Evolutionary conservation across 2,888 invertebrate genomes (phyloP), one percentile per base, ranked within the genome.

Genomic region (Chymomyza caudatula): DNA sequence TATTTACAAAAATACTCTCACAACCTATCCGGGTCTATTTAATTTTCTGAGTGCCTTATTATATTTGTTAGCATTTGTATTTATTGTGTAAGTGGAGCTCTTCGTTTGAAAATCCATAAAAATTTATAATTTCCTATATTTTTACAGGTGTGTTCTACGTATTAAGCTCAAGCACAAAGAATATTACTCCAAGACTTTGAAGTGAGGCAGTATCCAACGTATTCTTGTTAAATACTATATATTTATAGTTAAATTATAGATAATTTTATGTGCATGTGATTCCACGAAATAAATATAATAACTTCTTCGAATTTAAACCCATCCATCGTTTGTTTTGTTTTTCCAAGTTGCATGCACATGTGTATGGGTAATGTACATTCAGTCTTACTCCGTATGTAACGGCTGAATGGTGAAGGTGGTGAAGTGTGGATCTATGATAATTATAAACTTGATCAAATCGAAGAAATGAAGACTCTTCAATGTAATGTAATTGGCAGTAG

Each of bases 1-100:
- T 0, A 88, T 95, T 19, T 96, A 95, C 79, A 91, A 92, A 56
- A 79, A 84, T 4, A 94, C 94, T 0, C 87, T 94, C 25, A 76
- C 88, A 0, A 90, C 87, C 0, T 92, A 92, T 83, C 93, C 94
- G 1, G 93, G 93, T 0, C 90, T 92, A 0, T 92, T 93, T 71
- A 93, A 93, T 84, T 88, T 93, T 51, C 84, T 94, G 22, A 92
- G 92, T 60, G 91, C 92, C 15, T 89, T 81, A 4, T 77, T 94
- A 19, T 91, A 90, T 70, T 63, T 79, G 0, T 65, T 89, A 22
- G 81, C 88, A 6, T 88, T 86, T 43, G 71, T 87, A 23, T 86
- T 81, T 55, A 64, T 89, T 29, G 69, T 78, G 89, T 89, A 71
- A 87, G 89, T 81, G 59, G 22, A 22, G 25, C 11, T n/a, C 4